Evolutionary conservation across 1,140 invertebrate species (phyloP).

Genomic region (Cotesia chilonis): DNA sequence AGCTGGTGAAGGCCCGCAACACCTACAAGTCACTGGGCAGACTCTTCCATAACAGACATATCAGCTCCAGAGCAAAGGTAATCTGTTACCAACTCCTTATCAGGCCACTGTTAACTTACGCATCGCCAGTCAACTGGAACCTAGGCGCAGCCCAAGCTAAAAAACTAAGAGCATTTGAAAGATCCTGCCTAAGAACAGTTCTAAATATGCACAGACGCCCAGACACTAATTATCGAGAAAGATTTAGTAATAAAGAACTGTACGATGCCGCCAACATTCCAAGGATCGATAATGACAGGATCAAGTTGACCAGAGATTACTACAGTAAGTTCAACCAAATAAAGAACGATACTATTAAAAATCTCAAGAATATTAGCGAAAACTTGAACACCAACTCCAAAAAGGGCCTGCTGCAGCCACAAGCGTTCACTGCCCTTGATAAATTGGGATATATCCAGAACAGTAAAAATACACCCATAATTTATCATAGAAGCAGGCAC

Average conservation of each 20-base stretch:
- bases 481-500: conserved; percentile 8
- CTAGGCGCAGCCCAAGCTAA: background rate
- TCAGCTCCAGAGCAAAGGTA: background rate
- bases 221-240: background rate
- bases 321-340: background rate
- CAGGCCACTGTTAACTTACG: conserved; percentile 18
- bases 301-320: conserved; percentile 31
- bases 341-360: background rate
- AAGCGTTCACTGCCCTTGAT: conserved; percentile 25
- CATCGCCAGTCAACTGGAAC: background rate
- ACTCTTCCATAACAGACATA: conserved; percentile 9
- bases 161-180: background rate
- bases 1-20: conserved; percentile 18
- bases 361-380: background rate
- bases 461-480: conserved; percentile 16
- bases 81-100: conserved; percentile 18
- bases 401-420: conserved; percentile 9
- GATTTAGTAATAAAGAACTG: conserved; percentile 20
- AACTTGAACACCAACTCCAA: background rate
- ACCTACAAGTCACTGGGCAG: background rate
- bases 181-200: background rate
- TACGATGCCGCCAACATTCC: conserved; percentile 24
- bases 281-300: conserved; percentile 22
- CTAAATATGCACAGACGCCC: conserved; percentile 5
- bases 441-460: conserved; percentile 11